Evolutionary conservation across 2,888 invertebrate genomes (phyloP).

Genomic region (Cenopis cana): DNA sequence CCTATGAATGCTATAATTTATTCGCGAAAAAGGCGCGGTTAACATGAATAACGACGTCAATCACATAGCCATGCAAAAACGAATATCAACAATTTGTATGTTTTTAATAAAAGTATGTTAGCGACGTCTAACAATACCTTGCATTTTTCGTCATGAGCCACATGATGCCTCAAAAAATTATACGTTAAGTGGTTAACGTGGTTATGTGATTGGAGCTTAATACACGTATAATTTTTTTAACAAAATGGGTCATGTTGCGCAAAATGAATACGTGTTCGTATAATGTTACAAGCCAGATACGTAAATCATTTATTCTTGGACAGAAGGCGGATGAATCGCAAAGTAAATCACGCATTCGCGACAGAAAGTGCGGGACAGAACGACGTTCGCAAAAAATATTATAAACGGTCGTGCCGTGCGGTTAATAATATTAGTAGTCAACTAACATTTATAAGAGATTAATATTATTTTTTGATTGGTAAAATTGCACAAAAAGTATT

Average conservation of each 20-base stretch:
- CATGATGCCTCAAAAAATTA: not conserved
- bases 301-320: conserved; percentile 20
- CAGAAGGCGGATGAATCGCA: conserved; percentile 24
- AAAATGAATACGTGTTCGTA: not conserved
- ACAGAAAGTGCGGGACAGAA: conserved; percentile 8
- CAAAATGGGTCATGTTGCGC: not conserved
- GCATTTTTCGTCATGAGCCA: no score
- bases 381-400: conserved; percentile 16
- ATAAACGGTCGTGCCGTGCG: not conserved
- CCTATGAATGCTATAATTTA: no score
- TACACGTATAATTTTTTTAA: not conserved
- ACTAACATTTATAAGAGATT: not conserved
- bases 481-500: no score
- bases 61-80: no score
- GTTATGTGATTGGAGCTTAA: not conserved
- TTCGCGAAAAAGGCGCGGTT: no score
- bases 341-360: conserved; percentile 25
- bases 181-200: no score
- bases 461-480: no score
- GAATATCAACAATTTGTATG: no score
- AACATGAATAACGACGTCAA: no score
- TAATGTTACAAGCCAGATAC: conserved; percentile 1
- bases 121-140: no score
- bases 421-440: conserved; percentile 9
- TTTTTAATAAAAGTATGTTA: no score